These are phyloP conservation scores for Iphiclides podalirius DNA, from an alignment of 2,888 invertebrate species.

Conservation along the genomic window DNA sequence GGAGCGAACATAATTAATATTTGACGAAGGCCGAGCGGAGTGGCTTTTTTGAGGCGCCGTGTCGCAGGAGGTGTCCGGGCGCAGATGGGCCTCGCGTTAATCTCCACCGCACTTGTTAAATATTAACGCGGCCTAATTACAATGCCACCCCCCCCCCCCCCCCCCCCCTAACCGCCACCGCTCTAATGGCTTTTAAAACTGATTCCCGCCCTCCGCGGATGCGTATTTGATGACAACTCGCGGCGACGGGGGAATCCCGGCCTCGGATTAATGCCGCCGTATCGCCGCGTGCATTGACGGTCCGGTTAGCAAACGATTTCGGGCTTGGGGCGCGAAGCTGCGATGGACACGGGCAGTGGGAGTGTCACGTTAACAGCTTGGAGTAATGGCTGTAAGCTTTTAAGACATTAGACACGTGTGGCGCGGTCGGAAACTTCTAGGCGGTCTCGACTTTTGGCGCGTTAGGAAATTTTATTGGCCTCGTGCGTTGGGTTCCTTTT, in stretches of 20 bases:
- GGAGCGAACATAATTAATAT: too few relatives aligned
- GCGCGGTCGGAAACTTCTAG: conserved; percentile 29
- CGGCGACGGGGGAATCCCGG: too few relatives aligned
- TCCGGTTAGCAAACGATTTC: too few relatives aligned
- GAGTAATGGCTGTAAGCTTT: conserved; percentile 26
- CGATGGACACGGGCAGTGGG: conserved; percentile 28
- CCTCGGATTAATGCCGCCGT: too few relatives aligned
- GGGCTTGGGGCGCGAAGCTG: too few relatives aligned
- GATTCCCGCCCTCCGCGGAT: conserved; percentile 75
- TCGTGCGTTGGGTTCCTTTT: too few relatives aligned
- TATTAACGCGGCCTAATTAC: conserved; percentile 80
- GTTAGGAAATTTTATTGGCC: not conserved
- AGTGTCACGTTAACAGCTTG: conserved; percentile 16
- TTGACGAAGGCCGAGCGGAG: conserved; percentile 61
- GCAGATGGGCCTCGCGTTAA: conserved; percentile 69
- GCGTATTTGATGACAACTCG: conserved; percentile 79
- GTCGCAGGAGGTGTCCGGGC: conserved; percentile 64
- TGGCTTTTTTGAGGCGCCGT: conserved; percentile 61
- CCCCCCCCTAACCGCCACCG: too few relatives aligned
- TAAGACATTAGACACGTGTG: conserved; percentile 40
- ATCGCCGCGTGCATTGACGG: too few relatives aligned
- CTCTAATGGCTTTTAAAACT: conserved; percentile 80
- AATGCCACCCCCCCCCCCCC: conserved; percentile 46
- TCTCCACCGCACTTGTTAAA: conserved; percentile 76
- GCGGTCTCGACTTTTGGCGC: conserved; percentile 31